Conservation (phyloP, 2,113 vertebrate species). For the Ramphastos sulfuratus region DNA sequence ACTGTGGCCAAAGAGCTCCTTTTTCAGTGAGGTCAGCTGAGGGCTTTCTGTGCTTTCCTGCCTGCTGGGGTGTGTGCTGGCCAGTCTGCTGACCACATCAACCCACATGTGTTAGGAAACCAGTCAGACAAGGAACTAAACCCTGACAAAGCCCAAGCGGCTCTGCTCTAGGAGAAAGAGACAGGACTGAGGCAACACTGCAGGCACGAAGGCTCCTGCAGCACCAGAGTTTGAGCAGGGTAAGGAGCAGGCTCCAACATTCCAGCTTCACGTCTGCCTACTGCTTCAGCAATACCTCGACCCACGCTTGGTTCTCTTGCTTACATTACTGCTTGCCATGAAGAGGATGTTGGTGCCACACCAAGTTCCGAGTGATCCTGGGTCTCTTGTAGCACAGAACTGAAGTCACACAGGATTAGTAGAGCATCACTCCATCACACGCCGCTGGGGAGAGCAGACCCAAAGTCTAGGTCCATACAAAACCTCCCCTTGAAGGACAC, state of each 20-base stretch:
- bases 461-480: rapidly evolving
- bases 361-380: rapidly evolving
- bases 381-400: rapidly evolving
- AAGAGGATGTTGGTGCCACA: background rate
- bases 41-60: background rate
- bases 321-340: background rate
- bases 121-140: background rate
- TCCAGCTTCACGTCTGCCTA: background rate
- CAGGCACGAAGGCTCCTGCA: rapidly evolving
- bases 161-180: background rate
- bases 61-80: background rate
- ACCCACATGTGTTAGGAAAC: rapidly evolving
- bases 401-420: rapidly evolving
- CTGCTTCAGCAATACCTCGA: background rate
- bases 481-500: rapidly evolving
- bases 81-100: rapidly evolving
- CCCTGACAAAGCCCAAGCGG: rapidly evolving
- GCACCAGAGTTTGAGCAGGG: rapidly evolving
- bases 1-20: rapidly evolving
- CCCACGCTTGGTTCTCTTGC: background rate
- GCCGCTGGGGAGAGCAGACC: background rate
- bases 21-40: rapidly evolving
- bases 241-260: background rate
- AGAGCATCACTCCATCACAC: rapidly evolving
- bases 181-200: background rate